phyloP scores from a whole-genome alignment of 1,140 invertebrate species.

The Eurosta solidaginis region DNA sequence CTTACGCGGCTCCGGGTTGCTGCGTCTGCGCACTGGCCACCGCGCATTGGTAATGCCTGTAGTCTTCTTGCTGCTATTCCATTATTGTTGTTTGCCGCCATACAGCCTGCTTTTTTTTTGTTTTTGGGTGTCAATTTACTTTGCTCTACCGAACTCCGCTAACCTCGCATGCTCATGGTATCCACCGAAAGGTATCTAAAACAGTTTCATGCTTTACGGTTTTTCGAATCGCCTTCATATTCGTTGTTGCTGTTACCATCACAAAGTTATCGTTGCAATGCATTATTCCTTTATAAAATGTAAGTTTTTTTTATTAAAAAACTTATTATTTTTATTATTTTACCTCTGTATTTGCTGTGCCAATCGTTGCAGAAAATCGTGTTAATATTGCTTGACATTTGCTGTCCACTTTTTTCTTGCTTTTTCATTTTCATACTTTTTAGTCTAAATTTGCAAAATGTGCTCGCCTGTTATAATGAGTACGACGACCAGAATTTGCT shows the following conservation, averaged over 20 bases:
- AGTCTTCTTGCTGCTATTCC: too few relatives aligned
- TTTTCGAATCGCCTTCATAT: neutral
- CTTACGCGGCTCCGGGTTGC: neutral
- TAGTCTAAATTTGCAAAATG: neutral
- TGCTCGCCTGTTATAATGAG: too few relatives aligned
- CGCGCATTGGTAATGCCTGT: neutral
- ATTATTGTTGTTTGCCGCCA: neutral
- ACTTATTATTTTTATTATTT: neutral
- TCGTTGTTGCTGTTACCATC: neutral
- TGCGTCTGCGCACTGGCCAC: neutral
- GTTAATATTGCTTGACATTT: slow-evolving; percentile 28
- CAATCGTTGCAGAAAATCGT: slow-evolving; percentile 17
- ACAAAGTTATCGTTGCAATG: slow-evolving; percentile 9
- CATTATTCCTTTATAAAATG: neutral
- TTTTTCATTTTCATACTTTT: neutral
- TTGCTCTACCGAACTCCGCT: neutral
- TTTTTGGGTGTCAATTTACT: slow-evolving; percentile 17
- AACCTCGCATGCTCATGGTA: neutral
- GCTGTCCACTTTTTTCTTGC: neutral
- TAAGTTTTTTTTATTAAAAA: neutral
- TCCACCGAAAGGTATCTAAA: neutral
- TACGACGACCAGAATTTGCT: too few relatives aligned
- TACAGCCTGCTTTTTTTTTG: neutral
- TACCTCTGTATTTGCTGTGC: neutral
- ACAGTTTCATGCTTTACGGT: neutral